Conservation (phyloP, 2,113 vertebrate genomes). For the Balaeniceps rex region DNA sequence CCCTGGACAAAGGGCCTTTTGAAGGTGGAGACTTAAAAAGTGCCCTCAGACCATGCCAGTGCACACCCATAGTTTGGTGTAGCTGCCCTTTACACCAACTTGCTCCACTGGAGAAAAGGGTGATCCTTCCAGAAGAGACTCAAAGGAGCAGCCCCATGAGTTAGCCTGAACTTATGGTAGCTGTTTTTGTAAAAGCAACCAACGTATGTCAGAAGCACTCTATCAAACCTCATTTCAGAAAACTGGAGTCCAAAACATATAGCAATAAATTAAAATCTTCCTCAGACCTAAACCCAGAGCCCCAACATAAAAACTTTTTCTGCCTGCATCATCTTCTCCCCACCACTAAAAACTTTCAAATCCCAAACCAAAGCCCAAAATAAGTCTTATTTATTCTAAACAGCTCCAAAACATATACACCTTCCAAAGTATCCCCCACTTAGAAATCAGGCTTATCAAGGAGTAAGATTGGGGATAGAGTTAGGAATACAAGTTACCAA, state of each 20-base stretch:
- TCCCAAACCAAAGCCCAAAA: background rate
- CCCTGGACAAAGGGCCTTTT: background rate
- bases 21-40: background rate
- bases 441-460: background rate
- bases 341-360: background rate
- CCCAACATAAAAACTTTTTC: background rate
- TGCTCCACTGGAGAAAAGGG: background rate
- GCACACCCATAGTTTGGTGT: background rate
- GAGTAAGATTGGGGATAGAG: background rate
- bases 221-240: background rate
- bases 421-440: background rate
- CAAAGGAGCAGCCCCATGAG: background rate
- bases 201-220: background rate
- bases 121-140: background rate
- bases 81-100: background rate
- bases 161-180: background rate
- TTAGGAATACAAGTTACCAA: background rate
- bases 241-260: background rate
- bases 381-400: background rate
- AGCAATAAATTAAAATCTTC: background rate
- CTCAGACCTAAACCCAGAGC: background rate
- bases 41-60: background rate
- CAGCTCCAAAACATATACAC: background rate
- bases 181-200: background rate
- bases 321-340: too few species aligned